Evolutionary conservation across 2,888 invertebrate genomes (phyloP).

Genomic region (Parnassius orleans): DNA sequence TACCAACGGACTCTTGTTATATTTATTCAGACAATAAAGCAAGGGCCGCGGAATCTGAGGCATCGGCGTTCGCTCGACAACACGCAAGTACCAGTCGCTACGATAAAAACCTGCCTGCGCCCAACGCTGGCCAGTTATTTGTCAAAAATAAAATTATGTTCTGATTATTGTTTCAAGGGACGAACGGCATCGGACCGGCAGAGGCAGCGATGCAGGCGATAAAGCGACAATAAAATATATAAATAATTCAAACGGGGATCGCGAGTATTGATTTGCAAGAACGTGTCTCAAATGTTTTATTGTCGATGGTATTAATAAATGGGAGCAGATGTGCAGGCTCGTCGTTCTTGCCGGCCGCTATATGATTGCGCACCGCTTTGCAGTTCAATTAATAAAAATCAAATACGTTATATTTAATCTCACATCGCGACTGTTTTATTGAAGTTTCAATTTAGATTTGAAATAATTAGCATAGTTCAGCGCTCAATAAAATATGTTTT

Average conservation of each 20-base stretch:
- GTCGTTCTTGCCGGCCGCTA: constrained; percentile 50
- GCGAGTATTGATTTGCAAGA: constrained; percentile 76
- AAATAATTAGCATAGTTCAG: not conserved
- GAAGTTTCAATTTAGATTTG: constrained; percentile 21
- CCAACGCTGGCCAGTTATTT: constrained; percentile 68
- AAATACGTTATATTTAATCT: constrained; percentile 41
- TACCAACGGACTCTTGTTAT: constrained; percentile 45
- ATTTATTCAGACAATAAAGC: constrained; percentile 52
- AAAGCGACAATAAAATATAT: constrained; percentile 78
- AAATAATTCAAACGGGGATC: constrained; percentile 72
- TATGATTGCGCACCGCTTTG: constrained; percentile 50
- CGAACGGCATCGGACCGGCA: constrained; percentile 50
- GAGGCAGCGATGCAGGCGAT: constrained; percentile 66
- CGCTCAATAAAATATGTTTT: no score
- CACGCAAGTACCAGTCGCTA: constrained; percentile 34
- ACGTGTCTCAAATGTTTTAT: constrained; percentile 80
- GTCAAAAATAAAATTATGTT: constrained; percentile 77
- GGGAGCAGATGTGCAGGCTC: constrained; percentile 65
- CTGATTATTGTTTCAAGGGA: constrained; percentile 73
- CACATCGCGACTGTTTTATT: constrained; percentile 16
- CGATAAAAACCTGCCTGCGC: constrained; percentile 55
- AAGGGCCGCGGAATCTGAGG: constrained; percentile 45
- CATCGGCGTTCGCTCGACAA: constrained; percentile 28
- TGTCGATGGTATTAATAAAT: constrained; percentile 71
- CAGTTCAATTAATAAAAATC: constrained; percentile 71